A percentile compares a stretch with the other conserved stretches of the same genome.
These are phyloP conservation scores for Luperina testacea DNA, from an alignment of 2,888 invertebrate species.

Conservation along the genomic window DNA sequence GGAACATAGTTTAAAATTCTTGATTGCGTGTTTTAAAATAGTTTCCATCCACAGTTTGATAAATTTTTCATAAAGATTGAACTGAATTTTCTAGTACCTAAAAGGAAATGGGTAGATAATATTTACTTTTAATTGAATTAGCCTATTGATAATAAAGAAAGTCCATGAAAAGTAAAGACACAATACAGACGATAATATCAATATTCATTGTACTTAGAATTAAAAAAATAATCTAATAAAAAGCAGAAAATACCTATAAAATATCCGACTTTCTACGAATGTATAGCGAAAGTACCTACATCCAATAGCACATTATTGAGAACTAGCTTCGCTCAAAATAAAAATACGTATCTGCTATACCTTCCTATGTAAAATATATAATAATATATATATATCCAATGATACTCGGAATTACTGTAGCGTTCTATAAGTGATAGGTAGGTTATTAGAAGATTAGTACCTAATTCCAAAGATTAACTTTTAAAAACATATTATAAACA, in stretches of 20 bases:
- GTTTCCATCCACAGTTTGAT: not conserved
- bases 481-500: not conserved
- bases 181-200: not conserved
- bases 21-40: not conserved
- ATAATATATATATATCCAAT: not conserved
- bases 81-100: not conserved
- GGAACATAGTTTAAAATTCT: not conserved
- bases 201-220: not conserved
- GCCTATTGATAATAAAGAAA: not conserved
- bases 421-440: not conserved
- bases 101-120: not conserved
- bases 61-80: not conserved
- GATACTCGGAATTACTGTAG: not conserved
- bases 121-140: not conserved
- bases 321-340: not conserved
- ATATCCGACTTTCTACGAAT: not conserved
- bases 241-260: not conserved
- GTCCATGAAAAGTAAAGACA: not conserved
- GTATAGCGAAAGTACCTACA: not conserved
- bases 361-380: no score
- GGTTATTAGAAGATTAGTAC: not conserved
- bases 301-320: not conserved
- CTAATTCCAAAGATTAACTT: not conserved
- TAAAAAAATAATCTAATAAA: not conserved
- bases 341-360: no score